Evolutionary conservation across 2,797 vertebrate species (phyloP), one percentile per base, ranked within the genome.

Genomic region (Miichthys miiuy): DNA sequence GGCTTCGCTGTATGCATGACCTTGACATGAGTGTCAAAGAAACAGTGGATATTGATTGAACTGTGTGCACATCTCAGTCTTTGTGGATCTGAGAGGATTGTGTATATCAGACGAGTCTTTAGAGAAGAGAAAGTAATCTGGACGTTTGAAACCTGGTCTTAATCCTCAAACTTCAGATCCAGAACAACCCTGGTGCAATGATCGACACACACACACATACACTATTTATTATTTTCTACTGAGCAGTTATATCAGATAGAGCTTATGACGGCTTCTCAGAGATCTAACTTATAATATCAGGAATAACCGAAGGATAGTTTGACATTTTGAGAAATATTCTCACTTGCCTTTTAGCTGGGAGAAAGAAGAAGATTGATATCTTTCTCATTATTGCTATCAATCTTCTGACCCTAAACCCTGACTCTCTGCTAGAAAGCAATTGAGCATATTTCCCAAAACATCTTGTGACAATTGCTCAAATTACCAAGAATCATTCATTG

Each of bases 31-130:
- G 66, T 50, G 85, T 87, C 67, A 79, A 23, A 80, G 77, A 72
- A 80, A 79, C n/a, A 55, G 58, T 76, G 25, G 44, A 63, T 84
- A 90, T 87, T 85, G 84, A 90, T 87, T 83, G 68, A 88, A 88
- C 64, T 72, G 76, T 77, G 72, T 16, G 7, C 2, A 1, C 55
- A 27, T 89, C 65, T 69, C 23, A 25, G 67, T 52, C 61, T 82
- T 80, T 81, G 77, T 87, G 75, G 72, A 75, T 77, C 54, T 68
- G 52, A 72, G 30, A 58, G 64, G 74, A 87, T 79, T 79, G 60
- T 48, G 77, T 86, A 83, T 64, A 85, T 87, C 60, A 46, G 69
- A 86, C 57, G 60, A 76, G 38, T 81, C 79, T 87, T 88, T 14
- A 72, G 60, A 75, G n/a, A n/a, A n/a, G n/a, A n/a, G 68, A 56